phyloP scores from a whole-genome alignment of 2,797 vertebrate genomes.

The Sebastes iracundus region DNA sequence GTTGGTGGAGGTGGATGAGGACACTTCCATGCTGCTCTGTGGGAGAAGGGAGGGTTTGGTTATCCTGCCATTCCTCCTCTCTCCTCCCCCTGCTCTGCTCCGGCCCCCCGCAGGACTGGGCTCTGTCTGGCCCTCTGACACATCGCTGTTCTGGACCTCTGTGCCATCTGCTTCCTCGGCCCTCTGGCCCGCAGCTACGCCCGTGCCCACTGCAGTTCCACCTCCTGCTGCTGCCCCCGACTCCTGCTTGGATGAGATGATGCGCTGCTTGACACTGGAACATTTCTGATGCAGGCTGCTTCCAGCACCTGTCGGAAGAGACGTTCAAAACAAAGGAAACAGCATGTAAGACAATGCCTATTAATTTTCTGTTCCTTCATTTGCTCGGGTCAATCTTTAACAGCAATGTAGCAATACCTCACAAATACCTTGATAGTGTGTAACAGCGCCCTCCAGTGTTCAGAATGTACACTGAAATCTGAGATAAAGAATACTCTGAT shows the following conservation, averaged over 20 bases:
- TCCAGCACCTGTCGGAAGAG: slow-evolving; percentile 88
- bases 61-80: slow-evolving; percentile 95
- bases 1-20: slow-evolving; percentile 89
- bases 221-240: slow-evolving; percentile 84
- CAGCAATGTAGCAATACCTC: background rate
- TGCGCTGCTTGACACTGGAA: slow-evolving; percentile 99
- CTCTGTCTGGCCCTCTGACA: slow-evolving; percentile 97
- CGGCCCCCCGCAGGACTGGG: slow-evolving; percentile 82
- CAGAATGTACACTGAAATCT: slow-evolving; percentile 34
- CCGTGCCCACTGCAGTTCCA: slow-evolving; percentile 80
- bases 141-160: slow-evolving; percentile 99
- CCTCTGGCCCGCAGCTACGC: slow-evolving; percentile 75
- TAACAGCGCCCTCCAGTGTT: slow-evolving; percentile 71
- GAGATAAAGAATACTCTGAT: background rate
- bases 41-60: slow-evolving; percentile 94
- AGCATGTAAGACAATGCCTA: background rate
- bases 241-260: slow-evolving; percentile 99
- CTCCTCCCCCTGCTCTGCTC: slow-evolving; percentile 83
- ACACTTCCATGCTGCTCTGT: slow-evolving; percentile 98
- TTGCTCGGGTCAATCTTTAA: background rate
- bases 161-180: slow-evolving; percentile 88
- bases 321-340: slow-evolving; percentile 28
- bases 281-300: slow-evolving; percentile 99
- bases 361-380: background rate
- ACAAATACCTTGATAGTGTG: slow-evolving; percentile 14